phyloP scores from a whole-genome alignment of 2,888 invertebrate species.

The Gerris lacustris region DNA sequence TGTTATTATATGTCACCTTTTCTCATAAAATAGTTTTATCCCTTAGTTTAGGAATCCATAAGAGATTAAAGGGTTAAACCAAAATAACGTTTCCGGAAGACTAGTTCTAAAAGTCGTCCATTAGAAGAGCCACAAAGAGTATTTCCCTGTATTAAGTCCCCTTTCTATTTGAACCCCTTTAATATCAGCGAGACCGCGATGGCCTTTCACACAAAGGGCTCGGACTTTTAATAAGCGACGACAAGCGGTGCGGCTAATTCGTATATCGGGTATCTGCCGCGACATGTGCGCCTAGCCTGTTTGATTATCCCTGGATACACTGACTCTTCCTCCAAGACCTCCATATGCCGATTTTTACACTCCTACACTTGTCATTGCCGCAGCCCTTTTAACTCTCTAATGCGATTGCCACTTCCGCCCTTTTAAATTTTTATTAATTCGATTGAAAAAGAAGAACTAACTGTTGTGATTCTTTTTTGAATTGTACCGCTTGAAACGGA shows the following conservation, averaged over 20 bases:
- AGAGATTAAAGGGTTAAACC: background rate
- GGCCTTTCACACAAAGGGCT: background rate
- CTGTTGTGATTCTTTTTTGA: constrained; percentile 1
- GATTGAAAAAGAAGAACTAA: background rate
- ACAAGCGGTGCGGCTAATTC: constrained; percentile 3
- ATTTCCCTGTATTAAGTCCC: background rate
- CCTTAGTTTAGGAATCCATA: too few relatives aligned
- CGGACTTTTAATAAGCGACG: background rate
- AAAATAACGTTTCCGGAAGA: background rate
- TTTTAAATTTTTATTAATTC: constrained; percentile 1
- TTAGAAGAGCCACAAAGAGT: constrained; percentile 3
- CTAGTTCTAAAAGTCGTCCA: background rate
- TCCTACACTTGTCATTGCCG: background rate
- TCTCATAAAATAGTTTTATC: too few relatives aligned
- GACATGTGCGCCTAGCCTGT: background rate
- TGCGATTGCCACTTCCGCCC: background rate
- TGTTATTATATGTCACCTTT: too few relatives aligned
- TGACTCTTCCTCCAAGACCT: background rate
- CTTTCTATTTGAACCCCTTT: background rate
- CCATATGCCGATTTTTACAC: background rate
- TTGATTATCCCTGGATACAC: background rate
- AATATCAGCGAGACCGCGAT: background rate
- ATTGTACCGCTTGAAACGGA: background rate
- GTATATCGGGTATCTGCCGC: constrained; percentile 1
- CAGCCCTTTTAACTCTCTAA: constrained; percentile 3